A percentile compares a stretch with the other conserved stretches of the same genome.
Conservation (phyloP, 1,140 invertebrate genomes). For the Riptortus pedestris region DNA sequence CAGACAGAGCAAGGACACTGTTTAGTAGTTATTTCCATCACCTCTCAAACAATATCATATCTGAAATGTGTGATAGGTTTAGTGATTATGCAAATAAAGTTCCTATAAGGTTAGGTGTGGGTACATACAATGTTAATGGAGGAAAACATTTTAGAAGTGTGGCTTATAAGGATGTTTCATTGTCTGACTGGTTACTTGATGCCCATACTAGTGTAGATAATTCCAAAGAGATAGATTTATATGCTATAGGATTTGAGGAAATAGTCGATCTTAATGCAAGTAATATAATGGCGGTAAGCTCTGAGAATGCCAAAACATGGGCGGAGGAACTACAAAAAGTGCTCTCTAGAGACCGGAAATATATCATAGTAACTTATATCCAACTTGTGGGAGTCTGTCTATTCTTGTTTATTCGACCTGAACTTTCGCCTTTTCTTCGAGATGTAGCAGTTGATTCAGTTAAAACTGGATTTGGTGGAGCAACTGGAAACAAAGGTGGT, state of each 20-base stretch:
- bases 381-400: conserved; percentile 97
- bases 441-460: conserved; percentile 91
- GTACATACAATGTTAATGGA: conserved; percentile 99
- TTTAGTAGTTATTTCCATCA: conserved; percentile 81
- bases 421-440: conserved; percentile 74
- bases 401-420: conserved; percentile 83
- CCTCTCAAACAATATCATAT: conserved; percentile 51
- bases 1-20: conserved; percentile 79
- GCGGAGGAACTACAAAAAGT: conserved; percentile 88
- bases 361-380: conserved; percentile 85
- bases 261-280: conserved; percentile 98
- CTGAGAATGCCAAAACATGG: conserved; percentile 91
- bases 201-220: conserved; percentile 34
- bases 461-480: conserved; percentile 94
- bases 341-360: conserved; percentile 75
- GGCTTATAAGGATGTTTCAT: conserved; percentile 85
- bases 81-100: conserved; percentile 68
- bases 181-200: conserved; percentile 92
- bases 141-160: conserved; percentile 96
- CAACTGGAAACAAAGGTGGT: conserved; percentile 64
- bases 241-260: conserved; percentile 97
- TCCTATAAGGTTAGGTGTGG: conserved; percentile 70
- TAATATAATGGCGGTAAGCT: conserved; percentile 92
- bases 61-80: conserved; percentile 73
- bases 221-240: conserved; percentile 67